Percentiles rank a stretch among this genome's conserved stretches.
Conservation (phyloP, 1,140 invertebrate species). For the Conopomorpha cramerella region DNA sequence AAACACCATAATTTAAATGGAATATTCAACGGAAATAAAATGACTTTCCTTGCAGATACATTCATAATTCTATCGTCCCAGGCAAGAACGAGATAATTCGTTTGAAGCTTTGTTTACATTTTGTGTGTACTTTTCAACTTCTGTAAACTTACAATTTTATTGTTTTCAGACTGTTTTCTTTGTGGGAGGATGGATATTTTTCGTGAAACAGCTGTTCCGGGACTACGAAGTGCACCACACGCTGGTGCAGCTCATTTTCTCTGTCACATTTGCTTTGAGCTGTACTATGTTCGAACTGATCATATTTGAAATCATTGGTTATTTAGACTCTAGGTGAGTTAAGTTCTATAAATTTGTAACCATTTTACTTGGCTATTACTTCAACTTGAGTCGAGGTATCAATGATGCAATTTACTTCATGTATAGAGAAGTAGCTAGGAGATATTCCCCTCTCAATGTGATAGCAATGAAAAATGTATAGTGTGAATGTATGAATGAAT, state of each 20-base stretch:
- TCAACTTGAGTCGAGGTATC: neutral
- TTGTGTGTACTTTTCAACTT: constrained; percentile 10
- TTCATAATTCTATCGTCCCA: constrained; percentile 53
- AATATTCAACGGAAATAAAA: too few relatives aligned
- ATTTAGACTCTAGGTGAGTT: constrained; percentile 74
- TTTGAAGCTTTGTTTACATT: constrained; percentile 8
- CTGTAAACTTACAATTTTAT: too few relatives aligned
- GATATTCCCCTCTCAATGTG: neutral
- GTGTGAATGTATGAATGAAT: neutral
- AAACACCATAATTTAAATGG: too few relatives aligned
- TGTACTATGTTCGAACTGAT: constrained; percentile 99
- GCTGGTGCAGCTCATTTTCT: constrained; percentile 95
- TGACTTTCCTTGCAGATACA: constrained; percentile 54
- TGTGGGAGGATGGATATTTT: constrained; percentile 96
- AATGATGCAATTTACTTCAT: neutral
- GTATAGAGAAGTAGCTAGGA: too few relatives aligned
- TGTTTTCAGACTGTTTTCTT: constrained; percentile 89
- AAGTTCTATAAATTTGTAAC: too few relatives aligned
- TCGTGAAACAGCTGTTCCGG: constrained; percentile 96
- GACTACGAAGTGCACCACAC: constrained; percentile 98
- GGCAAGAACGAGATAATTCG: constrained; percentile 16
- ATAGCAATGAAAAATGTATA: neutral
- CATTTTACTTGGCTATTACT: too few relatives aligned
- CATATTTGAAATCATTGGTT: constrained; percentile 98
- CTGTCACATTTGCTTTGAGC: constrained; percentile 94